Evolutionary conservation across 1,140 invertebrate genomes (phyloP), one percentile per base, ranked within the genome.

Genomic region (Aphis gossypii): DNA sequence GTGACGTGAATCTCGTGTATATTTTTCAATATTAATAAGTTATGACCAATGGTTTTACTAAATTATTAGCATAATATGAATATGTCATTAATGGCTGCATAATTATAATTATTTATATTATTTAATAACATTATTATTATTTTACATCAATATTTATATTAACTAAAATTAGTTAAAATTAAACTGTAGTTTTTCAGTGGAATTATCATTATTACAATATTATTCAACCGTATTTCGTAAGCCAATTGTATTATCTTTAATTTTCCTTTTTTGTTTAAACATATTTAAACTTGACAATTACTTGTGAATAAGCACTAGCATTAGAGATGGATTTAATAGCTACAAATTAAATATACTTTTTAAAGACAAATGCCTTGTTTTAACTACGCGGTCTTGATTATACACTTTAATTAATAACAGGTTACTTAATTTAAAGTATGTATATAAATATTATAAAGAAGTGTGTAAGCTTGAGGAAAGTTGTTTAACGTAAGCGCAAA

Each of bases 271-370:
- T 25, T 41, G 23, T 84, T 84, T 4, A 44, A 44, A 25, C 21
- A 41, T 84, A 84, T 84, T 84, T 84, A 44, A 84, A 44, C 83
- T 84, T 25, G 23, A 44, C 83, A 9, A 84, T 84, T 84, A 84
- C 83, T 84, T 23, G 9, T 84, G 23, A 44, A 25, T 44, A 41
- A 44, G 41, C 9, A 84, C 38, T 84, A 38, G 9, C 23, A 84
- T 38, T 41, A 41, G 23, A 44, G 82, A 41, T 21, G 82, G 38
- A 20, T 84, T 84, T 25, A 25, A 38, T 84, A 14, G 38, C 83
- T 84, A 84, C 35, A 41, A 84, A 84, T 84, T 84, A 38, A 84
- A 84, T 84, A 25, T 84, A 84, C 41, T 44, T 84, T 25, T 84
- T 38, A 30, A 84, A 84, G 21, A 11, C 9, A 84, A 41, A 84